These are phyloP conservation scores for Arenicola marina DNA, from an alignment of 2,888 invertebrate genomes.

Conservation along the genomic window DNA sequence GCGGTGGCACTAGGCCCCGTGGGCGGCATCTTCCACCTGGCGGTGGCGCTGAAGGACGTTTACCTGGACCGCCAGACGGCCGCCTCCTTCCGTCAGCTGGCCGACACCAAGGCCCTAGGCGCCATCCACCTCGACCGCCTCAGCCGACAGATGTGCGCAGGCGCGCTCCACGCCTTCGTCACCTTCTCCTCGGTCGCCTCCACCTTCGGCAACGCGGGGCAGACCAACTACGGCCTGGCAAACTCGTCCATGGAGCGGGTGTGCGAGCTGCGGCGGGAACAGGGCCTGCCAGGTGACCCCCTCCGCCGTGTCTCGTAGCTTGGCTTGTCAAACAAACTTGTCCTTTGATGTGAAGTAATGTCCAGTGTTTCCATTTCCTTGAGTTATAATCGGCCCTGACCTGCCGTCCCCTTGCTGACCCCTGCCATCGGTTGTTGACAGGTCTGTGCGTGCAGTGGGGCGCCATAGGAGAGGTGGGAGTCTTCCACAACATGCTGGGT, in stretches of 20 bases:
- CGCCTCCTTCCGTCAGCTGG: not conserved
- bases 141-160: not conserved
- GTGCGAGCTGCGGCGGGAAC: not conserved
- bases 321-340: not conserved
- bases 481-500: conserved; percentile 3
- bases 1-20: no score
- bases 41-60: conserved; percentile 2
- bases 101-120: conserved; percentile 76
- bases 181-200: not conserved
- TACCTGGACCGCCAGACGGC: not conserved
- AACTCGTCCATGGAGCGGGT: not conserved
- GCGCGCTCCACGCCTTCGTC: not conserved
- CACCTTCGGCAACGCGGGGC: not conserved
- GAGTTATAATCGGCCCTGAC: no score
- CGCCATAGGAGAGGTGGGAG: conserved; percentile 80
- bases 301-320: no score
- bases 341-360: not conserved
- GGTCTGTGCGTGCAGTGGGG: conserved; percentile 94
- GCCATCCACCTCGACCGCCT: conserved; percentile 65
- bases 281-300: conserved; percentile 1
- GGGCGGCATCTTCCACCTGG: no score
- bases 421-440: conserved; percentile 31
- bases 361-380: not conserved
- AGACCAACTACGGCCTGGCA: not conserved
- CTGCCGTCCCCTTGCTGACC: no score